Percentiles rank a stretch among this genome's conserved stretches.
These are phyloP conservation scores for Equus quagga DNA, from an alignment of 2,113 vertebrate species.

Conservation along the genomic window DNA sequence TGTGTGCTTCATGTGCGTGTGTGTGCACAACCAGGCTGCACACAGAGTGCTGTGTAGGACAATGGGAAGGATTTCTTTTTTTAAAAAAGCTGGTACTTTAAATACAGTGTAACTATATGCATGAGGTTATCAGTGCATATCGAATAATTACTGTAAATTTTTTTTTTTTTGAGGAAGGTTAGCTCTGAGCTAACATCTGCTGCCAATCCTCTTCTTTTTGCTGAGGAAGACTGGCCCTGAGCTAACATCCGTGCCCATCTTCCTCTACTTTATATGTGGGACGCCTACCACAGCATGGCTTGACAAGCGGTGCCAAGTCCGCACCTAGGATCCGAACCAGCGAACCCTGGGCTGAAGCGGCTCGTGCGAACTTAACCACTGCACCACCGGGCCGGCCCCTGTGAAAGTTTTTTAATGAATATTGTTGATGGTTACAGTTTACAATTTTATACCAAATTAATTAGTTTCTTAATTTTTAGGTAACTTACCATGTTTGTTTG, in stretches of 20 bases:
- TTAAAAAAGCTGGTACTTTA: background rate
- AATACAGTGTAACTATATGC: background rate
- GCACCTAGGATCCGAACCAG: too few relatives aligned
- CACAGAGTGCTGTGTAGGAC: background rate
- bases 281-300: too few relatives aligned
- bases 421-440: background rate
- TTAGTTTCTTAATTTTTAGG: conserved; percentile 10
- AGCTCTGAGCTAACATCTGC: too few relatives aligned
- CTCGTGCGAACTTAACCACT: too few relatives aligned
- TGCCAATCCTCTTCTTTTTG: too few relatives aligned
- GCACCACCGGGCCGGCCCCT: too few relatives aligned
- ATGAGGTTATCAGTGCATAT: background rate
- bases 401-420: background rate
- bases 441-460: conserved; percentile 41
- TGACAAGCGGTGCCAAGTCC: too few relatives aligned
- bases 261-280: too few relatives aligned
- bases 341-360: too few relatives aligned
- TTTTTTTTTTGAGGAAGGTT: background rate
- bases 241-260: too few relatives aligned
- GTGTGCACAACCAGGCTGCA: conserved; percentile 64
- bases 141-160: background rate
- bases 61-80: background rate
- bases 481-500: background rate
- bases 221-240: too few relatives aligned
- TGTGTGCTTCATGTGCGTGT: conserved; percentile 49